Evolutionary conservation across 1,140 invertebrate species (phyloP).

Genomic region (Harpegnathos saltator): DNA sequence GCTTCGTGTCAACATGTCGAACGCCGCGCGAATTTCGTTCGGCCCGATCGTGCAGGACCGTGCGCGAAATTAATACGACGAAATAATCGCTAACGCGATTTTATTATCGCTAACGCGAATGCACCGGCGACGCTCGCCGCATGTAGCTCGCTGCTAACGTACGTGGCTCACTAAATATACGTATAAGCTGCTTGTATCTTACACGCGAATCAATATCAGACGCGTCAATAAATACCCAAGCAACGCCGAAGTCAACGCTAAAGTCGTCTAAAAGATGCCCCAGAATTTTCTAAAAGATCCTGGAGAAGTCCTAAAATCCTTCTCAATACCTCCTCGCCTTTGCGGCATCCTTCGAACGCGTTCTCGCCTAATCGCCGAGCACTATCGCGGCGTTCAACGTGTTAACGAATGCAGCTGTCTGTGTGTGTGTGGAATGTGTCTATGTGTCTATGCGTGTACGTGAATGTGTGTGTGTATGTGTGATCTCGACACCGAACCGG

Average conservation of each 20-base stretch:
- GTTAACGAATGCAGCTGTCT: conserved; percentile 2
- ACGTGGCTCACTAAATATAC: no score
- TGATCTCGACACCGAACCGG: not conserved
- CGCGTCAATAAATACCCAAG: no score
- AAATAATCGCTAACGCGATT: not conserved
- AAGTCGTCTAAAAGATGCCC: no score
- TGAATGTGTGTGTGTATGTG: not conserved
- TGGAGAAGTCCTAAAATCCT: no score
- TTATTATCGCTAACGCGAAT: not conserved
- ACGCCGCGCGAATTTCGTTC: not conserved
- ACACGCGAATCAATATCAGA: no score
- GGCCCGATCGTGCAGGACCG: no score
- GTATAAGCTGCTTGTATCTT: no score
- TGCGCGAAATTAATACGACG: not conserved
- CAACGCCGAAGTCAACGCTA: no score
- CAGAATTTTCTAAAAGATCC: not conserved
- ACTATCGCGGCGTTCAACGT: conserved; percentile 34
- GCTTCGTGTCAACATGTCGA: conserved; percentile 72
- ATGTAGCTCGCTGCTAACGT: no score
- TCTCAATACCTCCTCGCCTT: no score
- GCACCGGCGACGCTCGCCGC: not conserved
- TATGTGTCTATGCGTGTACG: no score
- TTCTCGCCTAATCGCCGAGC: not conserved
- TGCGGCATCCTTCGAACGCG: no score
- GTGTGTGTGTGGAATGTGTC: not conserved